A percentile compares a stretch with the other conserved stretches of the same genome.
phyloP scores from a whole-genome alignment of 1,140 invertebrate species.

The Drosophila biarmipes region DNA sequence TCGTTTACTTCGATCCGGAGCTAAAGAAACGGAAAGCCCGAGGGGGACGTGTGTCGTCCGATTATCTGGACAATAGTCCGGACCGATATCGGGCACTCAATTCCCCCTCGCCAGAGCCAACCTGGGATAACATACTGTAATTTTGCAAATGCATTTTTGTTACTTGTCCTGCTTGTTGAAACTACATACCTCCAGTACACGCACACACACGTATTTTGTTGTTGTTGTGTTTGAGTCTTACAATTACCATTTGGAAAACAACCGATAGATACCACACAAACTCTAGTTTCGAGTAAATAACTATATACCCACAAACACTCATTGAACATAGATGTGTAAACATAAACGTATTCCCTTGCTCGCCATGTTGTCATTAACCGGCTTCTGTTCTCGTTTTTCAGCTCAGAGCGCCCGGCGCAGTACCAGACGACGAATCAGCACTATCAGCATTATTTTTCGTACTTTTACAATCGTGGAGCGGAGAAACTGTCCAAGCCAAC shows the following conservation, averaged over 20 bases:
- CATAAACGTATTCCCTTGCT: neutral
- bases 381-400: constrained; percentile 23
- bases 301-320: constrained; percentile 25
- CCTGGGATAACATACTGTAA: constrained; percentile 70
- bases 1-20: constrained; percentile 32
- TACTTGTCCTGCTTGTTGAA: constrained; percentile 44
- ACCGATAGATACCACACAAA: constrained; percentile 31
- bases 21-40: constrained; percentile 49
- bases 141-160: constrained; percentile 41
- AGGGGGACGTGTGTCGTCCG: constrained; percentile 16
- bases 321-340: constrained; percentile 41
- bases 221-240: constrained; percentile 31
- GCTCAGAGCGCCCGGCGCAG: constrained; percentile 39
- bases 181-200: constrained; percentile 41
- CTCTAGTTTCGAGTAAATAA: constrained; percentile 29
- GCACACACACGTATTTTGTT: constrained; percentile 39
- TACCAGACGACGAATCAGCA: constrained; percentile 63
- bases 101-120: constrained; percentile 29
- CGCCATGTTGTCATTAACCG: neutral
- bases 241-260: constrained; percentile 14
- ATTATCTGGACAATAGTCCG: constrained; percentile 49
- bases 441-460: constrained; percentile 78
- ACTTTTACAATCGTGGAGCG: constrained; percentile 71
- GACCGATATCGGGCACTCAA: constrained; percentile 28
- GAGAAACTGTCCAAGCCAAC: constrained; percentile 44